These are phyloP conservation scores for Loxodonta africana DNA, from an alignment of 2,113 vertebrate species.

Conservation along the genomic window DNA sequence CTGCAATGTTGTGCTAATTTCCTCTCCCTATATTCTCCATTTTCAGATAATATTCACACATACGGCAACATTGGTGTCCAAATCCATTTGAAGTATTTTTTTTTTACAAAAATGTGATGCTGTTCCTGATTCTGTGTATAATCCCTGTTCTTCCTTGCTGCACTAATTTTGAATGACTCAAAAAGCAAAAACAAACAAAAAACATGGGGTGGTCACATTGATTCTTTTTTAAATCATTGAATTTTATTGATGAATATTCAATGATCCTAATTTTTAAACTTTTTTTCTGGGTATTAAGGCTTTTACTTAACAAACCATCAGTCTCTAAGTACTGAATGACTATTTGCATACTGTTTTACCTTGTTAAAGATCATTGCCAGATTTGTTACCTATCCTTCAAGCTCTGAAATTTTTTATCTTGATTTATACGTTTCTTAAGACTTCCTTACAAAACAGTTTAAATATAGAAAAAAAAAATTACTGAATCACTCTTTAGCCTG, in stretches of 20 bases:
- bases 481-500: not conserved
- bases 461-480: not conserved
- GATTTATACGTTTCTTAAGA: not conserved
- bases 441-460: constrained; percentile 52
- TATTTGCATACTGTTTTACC: not conserved
- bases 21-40: not conserved
- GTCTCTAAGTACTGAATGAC: not conserved
- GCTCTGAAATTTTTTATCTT: constrained; percentile 4
- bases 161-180: constrained; percentile 2
- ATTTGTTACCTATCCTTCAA: not conserved
- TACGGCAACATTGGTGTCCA: not conserved
- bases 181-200: not conserved
- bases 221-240: not conserved
- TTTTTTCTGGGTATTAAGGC: not conserved
- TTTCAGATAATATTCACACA: constrained; percentile 50
- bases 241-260: not conserved
- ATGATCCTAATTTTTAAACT: not conserved
- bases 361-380: not conserved
- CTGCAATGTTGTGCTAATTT: not conserved
- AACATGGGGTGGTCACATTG: not conserved
- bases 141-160: not conserved
- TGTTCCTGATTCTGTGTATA: constrained; percentile 31
- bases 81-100: constrained; percentile 38
- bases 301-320: not conserved
- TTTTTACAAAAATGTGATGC: not conserved